Evolutionary conservation across 64 coral and sea anemone genomes (phyloP).

Genomic region (Montipora efflorescens): DNA sequence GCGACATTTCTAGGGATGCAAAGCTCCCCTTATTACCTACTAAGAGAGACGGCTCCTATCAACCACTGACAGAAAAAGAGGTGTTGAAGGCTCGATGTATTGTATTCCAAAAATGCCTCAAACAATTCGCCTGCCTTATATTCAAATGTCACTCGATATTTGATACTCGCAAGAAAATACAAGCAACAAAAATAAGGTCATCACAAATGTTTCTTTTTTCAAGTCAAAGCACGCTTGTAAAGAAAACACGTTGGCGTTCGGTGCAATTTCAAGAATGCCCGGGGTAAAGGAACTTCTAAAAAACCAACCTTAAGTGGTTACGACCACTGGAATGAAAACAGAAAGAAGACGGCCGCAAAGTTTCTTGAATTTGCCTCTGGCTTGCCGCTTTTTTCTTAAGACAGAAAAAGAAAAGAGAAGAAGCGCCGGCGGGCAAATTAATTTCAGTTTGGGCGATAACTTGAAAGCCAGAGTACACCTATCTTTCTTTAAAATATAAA

Average conservation of each 20-base stretch:
- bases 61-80: not conserved
- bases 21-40: not conserved
- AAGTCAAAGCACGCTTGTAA: slow-evolving; percentile 15
- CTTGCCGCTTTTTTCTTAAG: not conserved
- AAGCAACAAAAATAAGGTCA: slow-evolving; percentile 24
- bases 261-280: slow-evolving; percentile 24
- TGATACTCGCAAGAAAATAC: not conserved
- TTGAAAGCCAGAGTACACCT: too few relatives aligned
- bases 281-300: not conserved
- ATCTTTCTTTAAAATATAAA: too few relatives aligned
- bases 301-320: not conserved
- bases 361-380: not conserved
- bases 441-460: not conserved
- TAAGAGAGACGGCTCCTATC: not conserved
- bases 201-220: slow-evolving; percentile 30
- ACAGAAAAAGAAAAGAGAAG: not conserved
- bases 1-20: not conserved
- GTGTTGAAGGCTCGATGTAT: not conserved
- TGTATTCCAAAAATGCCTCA: slow-evolving; percentile 17
- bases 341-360: not conserved
- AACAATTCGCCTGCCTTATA: slow-evolving; percentile 19
- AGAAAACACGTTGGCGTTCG: slow-evolving; percentile 20
- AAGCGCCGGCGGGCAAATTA: not conserved
- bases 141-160: slow-evolving; percentile 5
- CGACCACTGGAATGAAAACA: not conserved